These are phyloP conservation scores for Anoplolepis gracilipes DNA, from an alignment of 1,140 invertebrate genomes.

Conservation along the genomic window DNA sequence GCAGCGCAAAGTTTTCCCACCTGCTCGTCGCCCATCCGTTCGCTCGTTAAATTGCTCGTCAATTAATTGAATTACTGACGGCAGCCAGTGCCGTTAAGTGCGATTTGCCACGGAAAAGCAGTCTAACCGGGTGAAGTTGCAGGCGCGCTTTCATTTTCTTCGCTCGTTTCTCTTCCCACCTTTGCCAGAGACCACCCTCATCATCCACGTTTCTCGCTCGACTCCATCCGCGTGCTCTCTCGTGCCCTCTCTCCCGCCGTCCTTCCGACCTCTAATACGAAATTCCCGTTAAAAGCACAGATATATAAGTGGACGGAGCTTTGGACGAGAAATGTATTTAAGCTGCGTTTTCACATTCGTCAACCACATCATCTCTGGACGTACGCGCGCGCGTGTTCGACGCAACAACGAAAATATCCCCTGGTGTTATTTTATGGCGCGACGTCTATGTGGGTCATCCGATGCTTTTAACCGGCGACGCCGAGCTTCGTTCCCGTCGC, in stretches of 20 bases:
- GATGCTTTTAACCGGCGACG: constrained; percentile 32
- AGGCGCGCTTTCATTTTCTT: not conserved
- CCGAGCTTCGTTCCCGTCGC: not conserved
- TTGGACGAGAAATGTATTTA: constrained; percentile 56
- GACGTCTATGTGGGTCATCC: constrained; percentile 39
- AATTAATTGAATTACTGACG: constrained; percentile 65
- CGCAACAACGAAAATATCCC: constrained; percentile 51
- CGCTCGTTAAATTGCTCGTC: constrained; percentile 60
- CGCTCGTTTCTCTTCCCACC: not conserved
- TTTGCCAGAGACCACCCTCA: too few species aligned
- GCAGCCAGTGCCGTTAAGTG: constrained; percentile 54
- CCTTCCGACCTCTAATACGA: constrained; percentile 38
- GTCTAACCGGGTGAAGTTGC: not conserved
- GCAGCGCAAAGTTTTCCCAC: constrained; percentile 50
- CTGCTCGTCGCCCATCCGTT: constrained; percentile 15
- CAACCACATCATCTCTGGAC: not conserved
- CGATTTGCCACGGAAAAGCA: constrained; percentile 42
- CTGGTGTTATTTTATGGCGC: constrained; percentile 43
- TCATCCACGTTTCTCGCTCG: constrained; percentile 2
- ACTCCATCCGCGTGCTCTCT: constrained; percentile 42
- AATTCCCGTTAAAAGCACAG: constrained; percentile 43
- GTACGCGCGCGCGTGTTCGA: not conserved
- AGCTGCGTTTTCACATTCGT: constrained; percentile 55
- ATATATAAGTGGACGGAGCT: constrained; percentile 48
- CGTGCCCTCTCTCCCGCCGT: constrained; percentile 1